Evolutionary conservation across 2,113 vertebrate genomes (phyloP), one percentile per base, ranked within the genome.

Genomic region (Ophiodon elongatus): DNA sequence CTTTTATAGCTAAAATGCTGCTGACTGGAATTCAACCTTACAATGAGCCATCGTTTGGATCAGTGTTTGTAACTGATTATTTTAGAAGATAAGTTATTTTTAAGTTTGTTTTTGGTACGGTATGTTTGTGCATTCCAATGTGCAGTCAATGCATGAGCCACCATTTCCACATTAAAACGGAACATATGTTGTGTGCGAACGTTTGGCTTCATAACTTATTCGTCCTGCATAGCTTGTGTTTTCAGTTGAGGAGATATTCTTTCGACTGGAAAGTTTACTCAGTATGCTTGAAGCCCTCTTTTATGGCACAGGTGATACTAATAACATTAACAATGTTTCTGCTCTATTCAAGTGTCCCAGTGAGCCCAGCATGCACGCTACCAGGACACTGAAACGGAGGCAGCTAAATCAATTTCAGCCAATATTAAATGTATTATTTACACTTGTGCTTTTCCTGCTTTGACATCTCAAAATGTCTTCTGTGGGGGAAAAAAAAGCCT

Each of bases 1-100:
- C 8, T n/a, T n/a, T n/a, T n/a, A n/a, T n/a, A n/a, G n/a, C n/a
- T 64, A 7, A 86, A 57, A 57, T 23, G 63, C 71, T 79, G 63
- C 64, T 71, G 25, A 54, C 43, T 50, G 43, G 31, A 37, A 23
- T 67, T 67, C 47, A 57, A 21, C 23, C n/a, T n/a, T n/a, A n/a
- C n/a, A n/a, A n/a, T n/a, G n/a, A n/a, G n/a, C n/a, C 19, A 43
- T 4, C 0, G 19, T 56, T 23, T 35, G 56, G 13, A 25, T 37
- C 69, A 37, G 45, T 19, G 50, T 70, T 43, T 64, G 6, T 31
- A 23, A 57, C 23, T 60, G n/a, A 47, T 62, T 43, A 66, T 50
- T 54, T 52, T 17, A 8, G 0, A 65, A 15, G 19, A 43, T 6
- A 59, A 52, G 19, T 29, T n/a, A 2, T 33, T 14, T 33, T 41